Base-by-base conservation (phyloP, 2,797 vertebrate species). In the Pseudocheirus occidentalis region DNA sequence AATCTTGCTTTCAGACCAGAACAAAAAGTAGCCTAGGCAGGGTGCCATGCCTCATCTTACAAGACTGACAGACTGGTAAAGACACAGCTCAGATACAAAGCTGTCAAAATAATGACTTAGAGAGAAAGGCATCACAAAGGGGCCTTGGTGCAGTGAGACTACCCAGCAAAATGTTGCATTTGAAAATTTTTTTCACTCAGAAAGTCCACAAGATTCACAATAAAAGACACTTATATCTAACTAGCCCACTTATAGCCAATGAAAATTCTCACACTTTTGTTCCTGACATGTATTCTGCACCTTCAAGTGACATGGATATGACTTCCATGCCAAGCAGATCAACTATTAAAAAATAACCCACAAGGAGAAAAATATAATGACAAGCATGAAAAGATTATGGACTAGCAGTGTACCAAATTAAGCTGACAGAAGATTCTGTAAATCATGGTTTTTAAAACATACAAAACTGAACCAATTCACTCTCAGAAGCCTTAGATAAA, bases 401-500 rank as follows among this genome's bases (percentile, higher is more conserved):
- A 11, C 40, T 46, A 24, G 91, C 50, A 95, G 95, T 87, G 73
- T 12, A 50, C 40, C 40, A 87, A 87, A 87, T 46, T 87, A 87
- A 94, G 4, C 87, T 93, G 90, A 12, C 18, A 93, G 93, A 94
- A 55, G 59, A 87, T 57, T 90, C 81, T 94, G 54, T 81, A 46
- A 95, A 92, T 34, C 27, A 66, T 93, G 95, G 59, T 95, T 94
- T 46, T 73, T 90, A 90, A 52, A 91, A 92, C 73, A 34, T 81
- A 94, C 18, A 94, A 55, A 93, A 96, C 50, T 52, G 12, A 91
- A 14, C 55, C 55, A 91, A 91, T 53, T 55, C n/a, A 28, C 91
- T 56, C 21, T 27, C 62, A 12, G 24, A 87, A 27, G 73, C 21
- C 40, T 46, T 87, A 87, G 73, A 87, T 46, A 46, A 87, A 87